Evolutionary conservation across 1,140 invertebrate genomes (phyloP), one percentile per base, ranked within the genome.

Genomic region (Drosophila rhopaloa): DNA sequence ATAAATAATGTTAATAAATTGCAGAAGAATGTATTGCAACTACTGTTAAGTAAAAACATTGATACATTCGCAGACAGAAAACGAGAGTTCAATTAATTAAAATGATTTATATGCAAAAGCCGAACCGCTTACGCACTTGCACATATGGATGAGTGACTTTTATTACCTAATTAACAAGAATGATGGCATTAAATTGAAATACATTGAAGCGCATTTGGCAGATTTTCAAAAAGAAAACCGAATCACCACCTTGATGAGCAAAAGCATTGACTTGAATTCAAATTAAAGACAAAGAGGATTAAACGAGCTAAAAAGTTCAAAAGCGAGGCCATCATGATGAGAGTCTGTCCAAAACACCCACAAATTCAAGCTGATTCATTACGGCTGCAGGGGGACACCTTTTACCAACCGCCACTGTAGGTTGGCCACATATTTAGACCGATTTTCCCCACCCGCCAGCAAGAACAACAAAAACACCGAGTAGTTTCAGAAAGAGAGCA

Each of bases 401-500:
- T 65, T 41, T 76, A 16, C 24, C 44, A 59, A 24, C 74, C 61
- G 62, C 62, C 43, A 86, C 71, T 86, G 82, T 86, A 51, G 35
- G 35, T 57, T 61, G 32, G 66, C 48, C 60, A 66, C 47, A 63
- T 81, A 76, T 86, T 79, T 86, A 72, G 65, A 76, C 65, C 53
- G 66, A 53, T 86, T 66, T 66, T 68, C 68, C 77, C 81, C 51
- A 65, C 55, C 60, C 61, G 48, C 16, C 65, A 66, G 48, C 51
- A 75, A 66, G 29, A 75, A 37, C 63, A 75, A 50, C 63, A 83
- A 63, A 38, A 65, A 63, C 60, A 76, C 57, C 76, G 73, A 88
- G 79, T 89, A 88, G 84, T 78, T 89, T 83, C 75, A 60, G 29
- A 60, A 56, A 62, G 82, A 79, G 80, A 65, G 59, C 76, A 48